phyloP scores from a whole-genome alignment of 2,888 invertebrate genomes.

The Graphium colonna region DNA sequence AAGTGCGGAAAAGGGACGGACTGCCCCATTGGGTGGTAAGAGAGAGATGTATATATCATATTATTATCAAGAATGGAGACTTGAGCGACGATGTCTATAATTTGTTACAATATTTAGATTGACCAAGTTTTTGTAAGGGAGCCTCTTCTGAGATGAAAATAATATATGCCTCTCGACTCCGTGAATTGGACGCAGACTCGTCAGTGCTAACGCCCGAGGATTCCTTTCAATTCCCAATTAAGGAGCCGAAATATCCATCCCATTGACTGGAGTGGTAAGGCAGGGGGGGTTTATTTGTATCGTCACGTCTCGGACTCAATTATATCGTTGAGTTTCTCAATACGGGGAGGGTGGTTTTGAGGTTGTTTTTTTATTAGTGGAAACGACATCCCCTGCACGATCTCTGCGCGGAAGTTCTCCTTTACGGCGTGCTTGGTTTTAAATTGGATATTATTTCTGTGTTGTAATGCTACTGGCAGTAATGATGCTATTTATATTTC shows the following conservation, averaged over 20 bases:
- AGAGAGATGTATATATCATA: slow-evolving; percentile 22
- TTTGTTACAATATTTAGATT: slow-evolving; percentile 24
- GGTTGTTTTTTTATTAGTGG: background rate
- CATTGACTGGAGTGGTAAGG: background rate
- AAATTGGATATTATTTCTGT: background rate
- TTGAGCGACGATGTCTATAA: slow-evolving; percentile 19
- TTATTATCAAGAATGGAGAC: slow-evolving; percentile 16
- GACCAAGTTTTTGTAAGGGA: slow-evolving; percentile 19
- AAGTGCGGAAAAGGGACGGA: slow-evolving; percentile 31
- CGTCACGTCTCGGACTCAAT: slow-evolving; percentile 10
- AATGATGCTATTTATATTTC: no score
- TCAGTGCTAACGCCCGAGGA: background rate
- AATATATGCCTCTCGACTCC: background rate
- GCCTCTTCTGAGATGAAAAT: slow-evolving; percentile 5
- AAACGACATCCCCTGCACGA: background rate
- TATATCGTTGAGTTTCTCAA: slow-evolving; percentile 2
- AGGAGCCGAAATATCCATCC: background rate
- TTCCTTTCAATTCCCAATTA: background rate
- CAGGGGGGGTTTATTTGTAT: slow-evolving; percentile 4
- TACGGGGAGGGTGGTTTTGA: background rate
- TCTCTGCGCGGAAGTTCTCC: background rate
- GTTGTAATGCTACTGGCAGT: no score
- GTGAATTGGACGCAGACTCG: background rate
- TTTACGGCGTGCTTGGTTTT: background rate
- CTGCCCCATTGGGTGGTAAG: slow-evolving; percentile 10